Conservation (phyloP, 2,888 invertebrate species). For the Phrixothrix hirtus region DNA sequence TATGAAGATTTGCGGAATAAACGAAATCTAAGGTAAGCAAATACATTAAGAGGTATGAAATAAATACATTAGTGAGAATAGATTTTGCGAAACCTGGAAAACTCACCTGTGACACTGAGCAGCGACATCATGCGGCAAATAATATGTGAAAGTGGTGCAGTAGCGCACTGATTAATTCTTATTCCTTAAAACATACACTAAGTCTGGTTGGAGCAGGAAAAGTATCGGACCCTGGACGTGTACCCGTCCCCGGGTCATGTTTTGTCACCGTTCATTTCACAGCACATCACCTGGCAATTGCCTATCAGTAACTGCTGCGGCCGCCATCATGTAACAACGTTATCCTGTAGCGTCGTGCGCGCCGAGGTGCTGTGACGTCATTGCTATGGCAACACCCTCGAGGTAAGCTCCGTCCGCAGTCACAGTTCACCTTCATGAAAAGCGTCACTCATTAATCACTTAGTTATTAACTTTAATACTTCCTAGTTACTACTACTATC, state of each 20-base stretch:
- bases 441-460: constrained; percentile 28
- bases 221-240: constrained; percentile 33
- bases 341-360: constrained; percentile 35
- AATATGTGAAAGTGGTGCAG: constrained; percentile 31
- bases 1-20: too few relatives aligned
- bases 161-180: constrained; percentile 33
- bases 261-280: constrained; percentile 33
- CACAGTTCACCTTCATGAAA: constrained; percentile 35
- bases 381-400: constrained; percentile 47
- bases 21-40: too few relatives aligned
- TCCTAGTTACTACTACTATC: too few relatives aligned
- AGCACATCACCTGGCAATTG: constrained; percentile 30
- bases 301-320: constrained; percentile 34
- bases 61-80: too few relatives aligned
- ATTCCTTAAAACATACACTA: constrained; percentile 36
- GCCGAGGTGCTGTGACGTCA: constrained; percentile 56
- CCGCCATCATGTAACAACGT: constrained; percentile 40
- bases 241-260: constrained; percentile 35
- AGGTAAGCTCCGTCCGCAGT: constrained; percentile 40
- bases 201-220: constrained; percentile 26
- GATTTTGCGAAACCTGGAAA: constrained; percentile 15
- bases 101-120: constrained; percentile 50
- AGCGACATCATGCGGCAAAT: constrained; percentile 48
- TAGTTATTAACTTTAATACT: constrained; percentile 11
- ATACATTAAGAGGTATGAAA: too few relatives aligned